Evolutionary conservation across 2,113 vertebrate genomes (phyloP), one percentile per base, ranked within the genome.

Genomic region (Fregetta grallaria): DNA sequence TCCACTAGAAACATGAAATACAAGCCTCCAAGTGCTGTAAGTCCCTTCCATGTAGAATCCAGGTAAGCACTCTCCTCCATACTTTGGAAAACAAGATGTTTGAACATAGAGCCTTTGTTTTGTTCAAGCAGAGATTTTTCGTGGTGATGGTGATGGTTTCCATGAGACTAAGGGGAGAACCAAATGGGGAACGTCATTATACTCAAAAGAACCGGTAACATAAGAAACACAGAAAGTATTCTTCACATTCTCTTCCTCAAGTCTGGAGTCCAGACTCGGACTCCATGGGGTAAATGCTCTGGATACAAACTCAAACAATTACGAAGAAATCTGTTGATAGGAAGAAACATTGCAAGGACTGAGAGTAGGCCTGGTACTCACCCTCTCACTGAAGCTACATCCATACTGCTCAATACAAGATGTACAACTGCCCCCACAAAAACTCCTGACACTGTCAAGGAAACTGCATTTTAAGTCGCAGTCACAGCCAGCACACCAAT

Each of bases 1-100:
- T 99, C 99, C 62, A 99, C 99, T 42, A 99, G 99, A 90, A 99
- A 99, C 99, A 99, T 99, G 96, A 99, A 96, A 97, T 99, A 99
- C 55, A 99, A 98, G 25, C 99, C 99, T 11, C 98, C 98, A 77
- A 99, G 98, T 4, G 99, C 99, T 9, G 99, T 99, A 87, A 99
- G 97, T 19, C 99, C 99, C 45, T 99, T 99, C 99, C 99, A 99
- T 1, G 99, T 99, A 3, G 97, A 97, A 97, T 99, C 99, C 96
- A 99, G 98, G 95, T 98, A 97, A 94, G 98, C 91, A 38, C 77
- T 97, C 78, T 98, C 98, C 91, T 98, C 98, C 50, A 44, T 49
- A 78, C 96, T 98, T 85, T 98, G 97, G 88, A 98, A 97, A 70
- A 96, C 97, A 40, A 98, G 95, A 74, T 98, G 97, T 77, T 97